phyloP scores from a whole-genome alignment of 2,797 vertebrate species.

The Sebastiscus tertius region DNA sequence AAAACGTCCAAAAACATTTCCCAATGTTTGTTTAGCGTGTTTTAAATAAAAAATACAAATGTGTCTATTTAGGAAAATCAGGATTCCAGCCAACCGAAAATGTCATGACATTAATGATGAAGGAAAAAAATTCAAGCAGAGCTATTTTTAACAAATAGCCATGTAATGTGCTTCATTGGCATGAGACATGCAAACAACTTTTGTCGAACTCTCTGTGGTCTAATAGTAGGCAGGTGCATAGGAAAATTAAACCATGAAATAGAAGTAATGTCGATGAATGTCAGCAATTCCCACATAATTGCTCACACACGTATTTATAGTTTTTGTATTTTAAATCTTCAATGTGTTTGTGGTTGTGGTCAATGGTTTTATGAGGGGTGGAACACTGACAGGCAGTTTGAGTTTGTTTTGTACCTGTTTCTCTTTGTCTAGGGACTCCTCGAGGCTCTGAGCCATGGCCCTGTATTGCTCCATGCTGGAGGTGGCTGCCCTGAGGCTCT shows the following conservation, averaged over 20 bases:
- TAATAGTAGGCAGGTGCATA: not conserved
- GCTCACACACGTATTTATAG: not conserved
- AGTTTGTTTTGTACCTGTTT: conserved; percentile 86
- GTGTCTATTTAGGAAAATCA: not conserved
- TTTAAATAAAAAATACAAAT: not conserved
- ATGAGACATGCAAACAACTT: not conserved
- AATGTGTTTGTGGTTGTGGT: not conserved
- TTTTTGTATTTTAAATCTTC: not conserved
- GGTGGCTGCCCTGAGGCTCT: conserved; percentile 85
- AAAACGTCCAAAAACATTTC: not conserved
- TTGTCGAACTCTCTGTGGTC: not conserved
- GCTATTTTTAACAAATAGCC: not conserved
- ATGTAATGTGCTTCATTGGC: not conserved
- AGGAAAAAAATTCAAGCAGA: not conserved
- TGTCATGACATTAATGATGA: not conserved
- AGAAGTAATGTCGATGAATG: not conserved
- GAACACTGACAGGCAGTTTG: not conserved
- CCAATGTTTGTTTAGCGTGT: not conserved
- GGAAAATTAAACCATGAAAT: not conserved
- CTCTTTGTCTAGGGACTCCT: conserved; percentile 94
- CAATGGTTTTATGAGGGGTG: not conserved
- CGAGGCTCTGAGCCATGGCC: conserved; percentile 92
- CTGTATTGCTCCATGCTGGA: conserved; percentile 92
- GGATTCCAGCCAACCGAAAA: not conserved
- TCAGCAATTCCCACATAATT: not conserved